Conservation (phyloP, 1,140 invertebrate genomes). For the Caenorhabditis remanei region DNA sequence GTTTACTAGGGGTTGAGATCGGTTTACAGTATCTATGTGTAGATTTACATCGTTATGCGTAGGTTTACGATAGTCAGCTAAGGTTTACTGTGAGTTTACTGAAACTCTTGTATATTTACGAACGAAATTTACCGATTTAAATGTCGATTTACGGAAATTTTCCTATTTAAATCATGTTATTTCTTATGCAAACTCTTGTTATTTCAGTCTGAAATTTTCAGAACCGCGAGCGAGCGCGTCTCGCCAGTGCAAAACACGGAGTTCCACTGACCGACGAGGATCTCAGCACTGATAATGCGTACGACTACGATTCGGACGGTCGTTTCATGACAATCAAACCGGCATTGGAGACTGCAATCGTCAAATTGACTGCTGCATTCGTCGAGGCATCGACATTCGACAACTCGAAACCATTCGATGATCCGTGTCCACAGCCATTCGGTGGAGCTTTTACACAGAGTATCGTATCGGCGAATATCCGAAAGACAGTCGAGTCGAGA, state of each 20-base stretch:
- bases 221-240: slow-evolving; percentile 5
- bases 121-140: too few relatives aligned
- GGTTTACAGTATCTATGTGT: too few relatives aligned
- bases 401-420: slow-evolving; percentile 23
- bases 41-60: too few relatives aligned
- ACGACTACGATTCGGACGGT: slow-evolving; percentile 22
- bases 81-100: too few relatives aligned
- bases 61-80: too few relatives aligned
- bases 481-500: not conserved
- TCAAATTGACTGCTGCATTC: not conserved
- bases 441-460: slow-evolving; percentile 13
- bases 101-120: too few relatives aligned
- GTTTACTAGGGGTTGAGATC: too few relatives aligned
- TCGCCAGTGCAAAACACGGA: not conserved
- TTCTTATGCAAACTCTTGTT: not conserved
- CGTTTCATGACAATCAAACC: not conserved
- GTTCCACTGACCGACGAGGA: not conserved
- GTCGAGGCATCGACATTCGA: slow-evolving; percentile 38
- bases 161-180: too few relatives aligned
- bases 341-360: not conserved
- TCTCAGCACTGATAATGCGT: not conserved
- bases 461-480: slow-evolving; percentile 16
- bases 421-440: not conserved
- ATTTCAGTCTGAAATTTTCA: not conserved
- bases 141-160: too few relatives aligned